These are phyloP conservation scores for Sphyrna mokarran DNA, from an alignment of 2,113 vertebrate genomes.

Conservation along the genomic window DNA sequence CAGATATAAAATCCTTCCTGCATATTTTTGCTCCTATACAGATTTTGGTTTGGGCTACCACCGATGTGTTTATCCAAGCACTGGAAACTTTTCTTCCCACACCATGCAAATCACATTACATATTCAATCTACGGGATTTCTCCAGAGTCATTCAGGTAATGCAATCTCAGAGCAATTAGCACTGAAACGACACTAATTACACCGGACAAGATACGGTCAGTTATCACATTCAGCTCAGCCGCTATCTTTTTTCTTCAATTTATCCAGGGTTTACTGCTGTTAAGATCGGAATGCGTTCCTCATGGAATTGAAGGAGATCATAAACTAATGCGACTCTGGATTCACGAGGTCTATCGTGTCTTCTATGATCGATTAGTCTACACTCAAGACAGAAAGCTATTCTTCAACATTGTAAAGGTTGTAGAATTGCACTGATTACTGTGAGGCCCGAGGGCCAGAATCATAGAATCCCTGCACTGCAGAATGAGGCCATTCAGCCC, in stretches of 20 bases:
- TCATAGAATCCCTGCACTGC: no score
- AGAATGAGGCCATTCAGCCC: no score
- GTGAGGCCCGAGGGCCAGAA: no score
- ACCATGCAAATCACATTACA: constrained; percentile 46
- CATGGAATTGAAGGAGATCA: constrained; percentile 46
- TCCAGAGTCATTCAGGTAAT: constrained; percentile 42
- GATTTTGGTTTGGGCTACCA: constrained; percentile 42
- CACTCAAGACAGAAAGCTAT: constrained; percentile 42
- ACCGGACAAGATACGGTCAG: background rate
- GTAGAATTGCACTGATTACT: constrained; percentile 15
- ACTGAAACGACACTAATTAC: background rate
- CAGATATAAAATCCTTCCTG: background rate
- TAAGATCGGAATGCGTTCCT: constrained; percentile 50
- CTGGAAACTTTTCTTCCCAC: constrained; percentile 41
- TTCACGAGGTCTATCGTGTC: constrained; percentile 45
- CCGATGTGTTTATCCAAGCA: constrained; percentile 39
- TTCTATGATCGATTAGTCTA: constrained; percentile 46
- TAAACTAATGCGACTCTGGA: constrained; percentile 49
- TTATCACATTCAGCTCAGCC: background rate
- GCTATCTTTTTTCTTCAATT: background rate
- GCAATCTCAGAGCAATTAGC: background rate
- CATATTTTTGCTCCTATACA: constrained; percentile 25
- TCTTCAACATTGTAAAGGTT: constrained; percentile 43
- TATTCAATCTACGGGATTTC: constrained; percentile 44
- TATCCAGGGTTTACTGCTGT: constrained; percentile 49